Evolutionary conservation across 53 echinoderm and acorn worm species (phyloP).

Genomic region (Glandiceps talaboti): DNA sequence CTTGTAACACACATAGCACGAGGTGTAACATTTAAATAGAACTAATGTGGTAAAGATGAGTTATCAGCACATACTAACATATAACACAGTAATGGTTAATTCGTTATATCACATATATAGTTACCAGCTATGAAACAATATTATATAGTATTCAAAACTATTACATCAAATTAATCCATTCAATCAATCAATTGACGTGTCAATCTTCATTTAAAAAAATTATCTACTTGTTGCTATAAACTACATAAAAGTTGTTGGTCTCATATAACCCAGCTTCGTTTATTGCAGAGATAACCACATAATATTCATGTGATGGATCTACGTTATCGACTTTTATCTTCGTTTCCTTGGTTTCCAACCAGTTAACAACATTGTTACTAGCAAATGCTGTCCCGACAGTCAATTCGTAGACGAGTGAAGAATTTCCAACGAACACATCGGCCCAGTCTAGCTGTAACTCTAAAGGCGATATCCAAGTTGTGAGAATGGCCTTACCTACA

Average conservation of each 20-base stretch:
- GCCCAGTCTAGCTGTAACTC: slow-evolving; percentile 12
- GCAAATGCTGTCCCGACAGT: slow-evolving; percentile 19
- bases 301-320: slow-evolving; percentile 8
- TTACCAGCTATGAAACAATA: too few relatives aligned
- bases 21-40: too few relatives aligned
- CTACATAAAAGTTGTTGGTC: slow-evolving; percentile 8
- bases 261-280: slow-evolving; percentile 16
- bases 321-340: slow-evolving; percentile 5
- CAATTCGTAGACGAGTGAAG: slow-evolving; percentile 20
- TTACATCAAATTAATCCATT: too few relatives aligned
- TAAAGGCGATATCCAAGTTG: not conserved
- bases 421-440: slow-evolving; percentile 5
- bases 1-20: too few relatives aligned
- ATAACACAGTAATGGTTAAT: too few relatives aligned
- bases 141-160: too few relatives aligned
- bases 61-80: too few relatives aligned
- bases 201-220: too few relatives aligned
- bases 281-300: slow-evolving; percentile 22
- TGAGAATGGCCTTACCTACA: not conserved
- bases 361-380: slow-evolving; percentile 21
- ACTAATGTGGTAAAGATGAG: too few relatives aligned
- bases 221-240: not conserved
- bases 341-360: slow-evolving; percentile 24
- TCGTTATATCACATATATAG: too few relatives aligned
- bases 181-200: too few relatives aligned